A percentile compares a stretch with the other conserved stretches of the same genome.
Conservation (phyloP, 2,113 vertebrate genomes). For the Procavia capensis region DNA sequence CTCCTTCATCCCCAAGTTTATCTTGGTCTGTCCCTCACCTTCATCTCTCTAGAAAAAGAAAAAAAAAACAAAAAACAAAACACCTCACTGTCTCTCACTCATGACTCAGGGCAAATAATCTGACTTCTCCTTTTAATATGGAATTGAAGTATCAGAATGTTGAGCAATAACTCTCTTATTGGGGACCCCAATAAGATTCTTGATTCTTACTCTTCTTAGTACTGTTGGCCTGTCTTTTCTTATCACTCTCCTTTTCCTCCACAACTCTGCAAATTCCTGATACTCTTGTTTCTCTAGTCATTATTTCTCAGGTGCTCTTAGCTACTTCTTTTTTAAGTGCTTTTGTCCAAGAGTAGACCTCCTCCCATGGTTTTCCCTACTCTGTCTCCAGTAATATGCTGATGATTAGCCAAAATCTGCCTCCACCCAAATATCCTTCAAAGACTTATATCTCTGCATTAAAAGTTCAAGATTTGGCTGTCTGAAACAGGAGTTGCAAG, state of each 20-base stretch:
- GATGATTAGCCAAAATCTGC: background rate
- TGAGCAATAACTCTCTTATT: background rate
- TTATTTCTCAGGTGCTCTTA: background rate
- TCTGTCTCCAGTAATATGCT: background rate
- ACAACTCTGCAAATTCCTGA: background rate
- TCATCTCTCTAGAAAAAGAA: background rate
- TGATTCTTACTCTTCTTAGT: background rate
- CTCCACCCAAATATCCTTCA: background rate
- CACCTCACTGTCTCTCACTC: background rate
- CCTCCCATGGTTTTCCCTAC: background rate
- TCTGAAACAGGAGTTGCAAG: background rate
- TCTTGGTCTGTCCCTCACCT: background rate
- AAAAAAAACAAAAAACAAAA: no score
- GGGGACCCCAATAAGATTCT: background rate
- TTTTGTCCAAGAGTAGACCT: background rate
- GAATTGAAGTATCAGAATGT: background rate
- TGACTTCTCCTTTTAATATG: background rate
- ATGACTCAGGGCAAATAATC: background rate
- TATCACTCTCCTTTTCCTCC: background rate
- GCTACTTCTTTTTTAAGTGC: background rate
- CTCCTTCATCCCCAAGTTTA: background rate
- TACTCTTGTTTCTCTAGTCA: background rate
- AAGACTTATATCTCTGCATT: background rate
- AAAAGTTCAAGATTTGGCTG: background rate
- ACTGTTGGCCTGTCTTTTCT: background rate